Base-by-base conservation (phyloP, 2,797 vertebrate genomes). In the Gymnoscopelus braueri region DNA sequence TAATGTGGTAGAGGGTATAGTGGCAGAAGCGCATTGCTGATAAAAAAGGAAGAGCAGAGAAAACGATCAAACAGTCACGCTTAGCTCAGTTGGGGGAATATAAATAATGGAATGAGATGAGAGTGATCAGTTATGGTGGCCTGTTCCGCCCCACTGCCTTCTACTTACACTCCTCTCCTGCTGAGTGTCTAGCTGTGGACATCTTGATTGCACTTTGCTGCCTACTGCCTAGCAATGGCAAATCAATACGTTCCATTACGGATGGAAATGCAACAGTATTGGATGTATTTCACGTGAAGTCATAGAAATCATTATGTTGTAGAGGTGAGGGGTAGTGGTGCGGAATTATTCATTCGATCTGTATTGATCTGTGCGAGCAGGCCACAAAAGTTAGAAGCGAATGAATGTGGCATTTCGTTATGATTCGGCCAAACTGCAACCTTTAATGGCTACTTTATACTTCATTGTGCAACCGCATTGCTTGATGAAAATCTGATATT, bases 61-160 rank as follows among this genome's bases (percentile, higher is more conserved):
- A 84, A 44, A 70, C 84, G 83, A 90, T 88, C 83, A 88, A 86
- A 89, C 78, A 69, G 68, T 48, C 58, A 59, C 56, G 55, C 68
- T 58, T 79, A 62, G 57, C 58, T 62, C 73, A 77, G 68, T 65
- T 12, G 47, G 70, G 75, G 60, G 23, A 3, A 77, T 81, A 81
- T 83, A 84, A 90, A 87, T 86, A 78, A 84, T 82, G 73, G 79
- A 88, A 85, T 62, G 12, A 77, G 78, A 88, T 85, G 65, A 75
- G 70, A 84, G 67, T 70, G 78, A 84, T 91, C 80, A 72, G 69
- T 80, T 80, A 19, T 55, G 64, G 70, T 69, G 39, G 54, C 69
- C 71, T 2, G 51, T 76, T 84, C 78, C 69, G 47, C 44, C 69
- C 67, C 26, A 0, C 44, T 11, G 53, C 65, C 35, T 23, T 14